Evolutionary conservation across 2,113 vertebrate species (phyloP).

Genomic region (Campylorhamphus procurvoides): DNA sequence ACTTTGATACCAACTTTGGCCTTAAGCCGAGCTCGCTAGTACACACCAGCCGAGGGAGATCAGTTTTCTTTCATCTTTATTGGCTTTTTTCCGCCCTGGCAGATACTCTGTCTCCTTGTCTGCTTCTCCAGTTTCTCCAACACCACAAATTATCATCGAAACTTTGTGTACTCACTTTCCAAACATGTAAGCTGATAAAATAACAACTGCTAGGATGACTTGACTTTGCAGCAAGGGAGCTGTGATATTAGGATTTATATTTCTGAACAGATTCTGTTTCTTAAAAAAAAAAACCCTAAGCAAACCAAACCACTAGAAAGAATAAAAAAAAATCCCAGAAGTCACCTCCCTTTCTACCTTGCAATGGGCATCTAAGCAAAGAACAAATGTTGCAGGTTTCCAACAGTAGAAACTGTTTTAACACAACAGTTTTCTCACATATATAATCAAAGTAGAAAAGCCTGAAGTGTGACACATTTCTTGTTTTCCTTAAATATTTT

Average conservation of each 20-base stretch:
- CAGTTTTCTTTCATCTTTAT: constrained; percentile 14
- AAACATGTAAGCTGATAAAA: not conserved
- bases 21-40: not conserved
- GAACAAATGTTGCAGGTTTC: not conserved
- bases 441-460: not conserved
- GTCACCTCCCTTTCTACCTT: not conserved
- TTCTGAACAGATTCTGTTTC: not conserved
- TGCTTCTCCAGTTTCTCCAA: not conserved
- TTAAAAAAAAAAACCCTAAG: not conserved
- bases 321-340: not conserved
- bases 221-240: not conserved
- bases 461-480: not conserved
- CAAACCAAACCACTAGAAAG: not conserved
- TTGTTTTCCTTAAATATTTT: not conserved
- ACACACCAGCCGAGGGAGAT: not conserved
- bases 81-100: not conserved
- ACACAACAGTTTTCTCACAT: not conserved
- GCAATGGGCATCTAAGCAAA: not conserved
- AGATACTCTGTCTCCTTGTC: not conserved
- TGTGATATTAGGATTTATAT: not conserved
- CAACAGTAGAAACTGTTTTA: not conserved
- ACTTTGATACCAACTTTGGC: not conserved
- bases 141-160: constrained; percentile 3
- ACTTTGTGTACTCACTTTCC: not conserved
- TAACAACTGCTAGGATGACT: not conserved